phyloP scores from a whole-genome alignment of 2,888 invertebrate species.

The Aporophyla lueneburgensis region DNA sequence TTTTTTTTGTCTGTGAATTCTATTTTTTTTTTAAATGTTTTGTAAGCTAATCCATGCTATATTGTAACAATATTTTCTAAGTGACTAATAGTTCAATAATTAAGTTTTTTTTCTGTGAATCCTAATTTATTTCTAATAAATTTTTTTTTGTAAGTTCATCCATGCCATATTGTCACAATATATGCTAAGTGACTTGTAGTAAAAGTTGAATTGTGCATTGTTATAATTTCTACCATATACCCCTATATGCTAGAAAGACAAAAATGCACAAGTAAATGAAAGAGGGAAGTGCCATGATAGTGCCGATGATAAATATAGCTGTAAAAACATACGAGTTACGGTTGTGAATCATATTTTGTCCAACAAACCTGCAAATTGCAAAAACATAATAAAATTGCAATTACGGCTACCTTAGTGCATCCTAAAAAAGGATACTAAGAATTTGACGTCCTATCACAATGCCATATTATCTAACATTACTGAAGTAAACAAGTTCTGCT shows the following conservation, averaged over 20 bases:
- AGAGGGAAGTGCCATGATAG: too few species aligned
- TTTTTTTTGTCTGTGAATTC: neutral
- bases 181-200: neutral
- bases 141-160: neutral
- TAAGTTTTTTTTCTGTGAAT: neutral
- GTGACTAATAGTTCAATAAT: neutral
- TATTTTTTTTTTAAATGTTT: neutral
- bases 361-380: too few species aligned
- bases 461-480: neutral
- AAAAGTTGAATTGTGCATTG: neutral
- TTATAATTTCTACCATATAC: neutral
- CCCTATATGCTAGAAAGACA: neutral
- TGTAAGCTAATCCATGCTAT: neutral
- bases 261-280: too few species aligned
- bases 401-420: too few species aligned
- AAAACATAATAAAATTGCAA: too few species aligned
- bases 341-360: too few species aligned
- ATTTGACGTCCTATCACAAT: too few species aligned
- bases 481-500: slow-evolving; percentile 46
- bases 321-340: too few species aligned
- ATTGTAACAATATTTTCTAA: too few species aligned
- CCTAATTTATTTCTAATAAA: neutral
- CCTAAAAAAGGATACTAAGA: neutral
- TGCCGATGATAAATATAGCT: too few species aligned
- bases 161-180: neutral